Percentiles rank a stretch among this genome's conserved stretches.
phyloP scores from a whole-genome alignment of 2,797 vertebrate species.

The Sebastes hubbsi region DNA sequence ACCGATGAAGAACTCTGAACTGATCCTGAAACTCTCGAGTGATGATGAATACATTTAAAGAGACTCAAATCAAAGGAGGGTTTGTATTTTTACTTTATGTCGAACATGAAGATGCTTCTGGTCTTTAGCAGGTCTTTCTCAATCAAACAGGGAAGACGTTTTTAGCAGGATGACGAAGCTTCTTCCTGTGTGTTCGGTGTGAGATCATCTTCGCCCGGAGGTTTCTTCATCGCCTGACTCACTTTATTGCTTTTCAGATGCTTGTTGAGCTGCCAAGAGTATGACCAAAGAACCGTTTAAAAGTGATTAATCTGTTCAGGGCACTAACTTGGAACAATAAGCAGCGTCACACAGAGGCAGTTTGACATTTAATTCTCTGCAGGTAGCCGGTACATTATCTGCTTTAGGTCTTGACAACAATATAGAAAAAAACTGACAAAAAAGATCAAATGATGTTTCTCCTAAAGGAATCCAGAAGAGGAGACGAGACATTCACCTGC shows the following conservation, averaged over 20 bases:
- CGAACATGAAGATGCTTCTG: no score
- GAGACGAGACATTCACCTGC: not conserved
- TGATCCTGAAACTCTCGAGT: no score
- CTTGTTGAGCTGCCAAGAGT: not conserved
- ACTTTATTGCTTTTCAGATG: not conserved
- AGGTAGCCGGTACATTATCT: slow-evolving; percentile 14
- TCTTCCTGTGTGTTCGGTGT: not conserved
- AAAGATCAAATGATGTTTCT: not conserved
- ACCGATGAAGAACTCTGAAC: no score
- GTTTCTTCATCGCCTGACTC: not conserved
- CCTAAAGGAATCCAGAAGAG: not conserved
- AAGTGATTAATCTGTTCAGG: not conserved
- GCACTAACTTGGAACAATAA: not conserved
- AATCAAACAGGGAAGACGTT: no score
- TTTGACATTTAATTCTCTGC: slow-evolving; percentile 42
- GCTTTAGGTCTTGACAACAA: not conserved
- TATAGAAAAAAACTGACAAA: slow-evolving; percentile 27
- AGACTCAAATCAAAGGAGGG: no score
- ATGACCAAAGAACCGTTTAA: not conserved
- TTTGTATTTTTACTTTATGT: no score
- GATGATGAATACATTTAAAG: no score
- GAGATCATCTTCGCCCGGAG: not conserved
- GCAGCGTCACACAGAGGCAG: not conserved
- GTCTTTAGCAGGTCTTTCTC: no score
- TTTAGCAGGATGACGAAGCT: no score